Evolutionary conservation across 2,888 invertebrate species (phyloP).

Genomic region (Pterobdella sp.): DNA sequence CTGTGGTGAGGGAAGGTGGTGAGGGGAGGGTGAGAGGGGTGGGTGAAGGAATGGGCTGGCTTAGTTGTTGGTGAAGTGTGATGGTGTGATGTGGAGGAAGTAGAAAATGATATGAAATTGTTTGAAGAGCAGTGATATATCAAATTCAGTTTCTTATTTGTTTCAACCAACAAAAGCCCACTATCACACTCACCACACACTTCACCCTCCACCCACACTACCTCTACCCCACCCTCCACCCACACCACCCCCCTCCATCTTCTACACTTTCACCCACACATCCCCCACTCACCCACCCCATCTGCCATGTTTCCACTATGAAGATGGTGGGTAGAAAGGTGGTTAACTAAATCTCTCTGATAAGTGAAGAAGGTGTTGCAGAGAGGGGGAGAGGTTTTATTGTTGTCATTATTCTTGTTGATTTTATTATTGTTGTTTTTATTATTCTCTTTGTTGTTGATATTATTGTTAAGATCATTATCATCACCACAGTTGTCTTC

Average conservation of each 20-base stretch:
- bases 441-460: not conserved
- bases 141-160: too few species aligned
- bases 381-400: not conserved
- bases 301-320: not conserved
- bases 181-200: too few species aligned
- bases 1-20: not conserved
- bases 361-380: not conserved
- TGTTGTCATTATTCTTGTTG: constrained; percentile 2
- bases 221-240: too few species aligned
- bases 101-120: not conserved
- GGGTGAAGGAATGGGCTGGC: not conserved
- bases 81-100: not conserved
- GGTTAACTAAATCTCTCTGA: not conserved
- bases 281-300: too few species aligned
- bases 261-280: too few species aligned
- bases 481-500: too few species aligned
- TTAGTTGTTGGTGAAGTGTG: not conserved
- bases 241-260: too few species aligned
- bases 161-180: too few species aligned
- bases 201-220: too few species aligned
- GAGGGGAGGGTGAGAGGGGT: not conserved
- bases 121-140: not conserved
- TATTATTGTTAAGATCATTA: not conserved
- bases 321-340: not conserved
- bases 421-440: not conserved